Base-by-base conservation (phyloP, 2,888 invertebrate genomes). In the Odontocolon sp. region DNA sequence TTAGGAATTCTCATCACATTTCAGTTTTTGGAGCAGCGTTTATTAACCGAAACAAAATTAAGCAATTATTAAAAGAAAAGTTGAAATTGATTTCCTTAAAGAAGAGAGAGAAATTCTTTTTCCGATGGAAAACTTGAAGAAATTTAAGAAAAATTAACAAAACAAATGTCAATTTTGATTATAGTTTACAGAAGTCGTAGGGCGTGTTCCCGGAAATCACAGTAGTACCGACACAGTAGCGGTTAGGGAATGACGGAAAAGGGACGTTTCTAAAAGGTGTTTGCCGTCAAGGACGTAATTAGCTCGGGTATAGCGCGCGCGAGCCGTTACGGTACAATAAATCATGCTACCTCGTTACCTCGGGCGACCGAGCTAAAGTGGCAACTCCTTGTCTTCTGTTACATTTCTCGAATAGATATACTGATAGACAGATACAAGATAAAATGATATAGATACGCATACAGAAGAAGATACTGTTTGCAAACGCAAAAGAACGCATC, bases 281-380 rank as follows among this genome's bases (percentile, higher is more conserved):
- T 47, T 26, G 45, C 18, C 36, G 14, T 26, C 47, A 16, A 57
- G 52, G 38, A 11, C 40, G 70, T 28, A 40, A 52, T 52, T 50
- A 50, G 47, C 52, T 61, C 38, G 38, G 33, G 18, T 52, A 38
- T 23, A 36, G 6, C 26, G 50, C 9, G 21, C 33, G 45, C 8
- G 3, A 31, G 18, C 31, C 42, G 21, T 68, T 56, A 57, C 42
- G 56, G 54, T 42, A 45, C 33, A 42, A 45, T 33, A 57, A 68
- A 56, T 68, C 68, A 45, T 11, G 47, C 16, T 14, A 26, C 3
- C 59, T 36, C 33, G 59, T 59, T 56, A 18, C 23, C 36, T 36
- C 21, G 42, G 47, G 33, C n/a, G 8, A 56, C 42, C 21, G 33
- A 31, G 18, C 45, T 45, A 26, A 4, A 31, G 14, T 18, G 21